phyloP scores from a whole-genome alignment of 1,140 invertebrate species.

The Brachionus asplanchnoidis region DNA sequence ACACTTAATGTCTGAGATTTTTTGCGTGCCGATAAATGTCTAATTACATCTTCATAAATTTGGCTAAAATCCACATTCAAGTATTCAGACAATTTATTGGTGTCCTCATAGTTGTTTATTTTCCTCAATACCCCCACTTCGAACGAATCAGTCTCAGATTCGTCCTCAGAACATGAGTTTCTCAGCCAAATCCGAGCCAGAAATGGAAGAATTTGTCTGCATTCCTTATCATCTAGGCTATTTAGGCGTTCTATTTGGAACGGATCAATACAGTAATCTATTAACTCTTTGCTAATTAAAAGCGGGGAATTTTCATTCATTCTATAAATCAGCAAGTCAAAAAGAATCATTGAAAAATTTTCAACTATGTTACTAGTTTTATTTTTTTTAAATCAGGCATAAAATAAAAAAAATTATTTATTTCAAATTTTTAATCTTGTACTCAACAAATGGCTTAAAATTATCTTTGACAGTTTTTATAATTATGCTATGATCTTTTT shows the following conservation, averaged over 20 bases:
- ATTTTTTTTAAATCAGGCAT: background rate
- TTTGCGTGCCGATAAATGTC: slow-evolving; percentile 32
- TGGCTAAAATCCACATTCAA: slow-evolving; percentile 38
- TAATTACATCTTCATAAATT: slow-evolving; percentile 35
- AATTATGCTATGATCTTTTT: slow-evolving; percentile 10
- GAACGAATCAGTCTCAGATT: background rate
- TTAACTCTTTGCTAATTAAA: slow-evolving; percentile 17
- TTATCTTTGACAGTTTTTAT: slow-evolving; percentile 40
- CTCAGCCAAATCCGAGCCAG: slow-evolving; percentile 4
- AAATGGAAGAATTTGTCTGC: slow-evolving; percentile 31
- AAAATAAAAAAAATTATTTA: slow-evolving; percentile 14
- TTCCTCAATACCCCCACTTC: background rate
- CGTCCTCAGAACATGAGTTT: background rate
- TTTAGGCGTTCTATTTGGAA: background rate
- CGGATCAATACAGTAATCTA: slow-evolving; percentile 28
- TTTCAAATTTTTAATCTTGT: slow-evolving; percentile 36
- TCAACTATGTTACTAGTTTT: slow-evolving; percentile 38
- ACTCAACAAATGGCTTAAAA: slow-evolving; percentile 40
- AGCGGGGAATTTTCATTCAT: background rate
- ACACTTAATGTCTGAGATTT: slow-evolving; percentile 23
- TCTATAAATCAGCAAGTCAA: background rate
- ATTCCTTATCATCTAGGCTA: background rate
- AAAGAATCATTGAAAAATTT: background rate
- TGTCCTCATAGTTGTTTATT: background rate
- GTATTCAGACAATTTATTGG: slow-evolving; percentile 8